Percentiles rank a stretch among this genome's conserved stretches.
These are phyloP conservation scores for Phrynocephalus vlangalii DNA, from an alignment of 2,797 vertebrate species.

Conservation along the genomic window DNA sequence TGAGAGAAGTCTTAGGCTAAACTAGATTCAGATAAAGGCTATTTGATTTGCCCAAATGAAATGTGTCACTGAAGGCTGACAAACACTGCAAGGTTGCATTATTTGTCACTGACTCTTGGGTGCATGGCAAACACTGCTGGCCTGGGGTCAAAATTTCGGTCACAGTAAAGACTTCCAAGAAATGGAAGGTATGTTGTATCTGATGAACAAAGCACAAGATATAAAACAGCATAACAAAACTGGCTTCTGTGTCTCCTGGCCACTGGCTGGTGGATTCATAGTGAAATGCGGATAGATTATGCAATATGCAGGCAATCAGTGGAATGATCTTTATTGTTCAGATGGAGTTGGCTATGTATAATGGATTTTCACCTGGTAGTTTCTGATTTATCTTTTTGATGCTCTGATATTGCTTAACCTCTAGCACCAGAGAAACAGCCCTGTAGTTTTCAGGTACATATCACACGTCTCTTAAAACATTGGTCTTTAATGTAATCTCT, in stretches of 20 bases:
- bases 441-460: too few relatives aligned
- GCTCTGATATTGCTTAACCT: too few relatives aligned
- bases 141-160: neutral
- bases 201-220: neutral
- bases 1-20: neutral
- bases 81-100: neutral
- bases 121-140: neutral
- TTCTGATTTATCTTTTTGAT: too few relatives aligned
- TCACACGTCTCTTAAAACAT: too few relatives aligned
- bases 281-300: neutral
- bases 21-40: constrained; percentile 6
- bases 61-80: constrained; percentile 17
- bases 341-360: neutral
- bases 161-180: neutral
- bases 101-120: neutral
- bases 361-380: neutral
- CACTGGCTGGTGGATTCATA: neutral
- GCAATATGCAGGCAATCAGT: neutral
- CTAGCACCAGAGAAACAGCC: too few relatives aligned
- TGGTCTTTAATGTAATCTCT: too few relatives aligned
- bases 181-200: neutral
- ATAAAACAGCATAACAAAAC: neutral
- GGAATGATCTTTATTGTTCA: neutral
- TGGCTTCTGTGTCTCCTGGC: neutral
- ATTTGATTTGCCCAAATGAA: constrained; percentile 32